Percentiles rank a stretch among this genome's conserved stretches.
Evolutionary conservation across 2,888 invertebrate species (phyloP).

Genomic region (Emesis furor): DNA sequence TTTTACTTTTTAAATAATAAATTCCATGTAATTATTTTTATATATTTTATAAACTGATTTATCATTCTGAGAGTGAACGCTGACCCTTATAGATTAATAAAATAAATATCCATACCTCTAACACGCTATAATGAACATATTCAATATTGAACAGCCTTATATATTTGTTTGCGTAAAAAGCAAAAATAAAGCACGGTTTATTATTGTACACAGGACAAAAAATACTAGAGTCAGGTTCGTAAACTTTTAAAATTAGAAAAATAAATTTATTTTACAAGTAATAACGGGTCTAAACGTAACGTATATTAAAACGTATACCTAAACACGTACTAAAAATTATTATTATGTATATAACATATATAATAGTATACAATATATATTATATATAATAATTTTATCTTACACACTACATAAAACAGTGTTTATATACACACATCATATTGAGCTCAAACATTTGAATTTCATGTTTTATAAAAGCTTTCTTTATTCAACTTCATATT

Average conservation of each 20-base stretch:
- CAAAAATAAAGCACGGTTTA: constrained; percentile 17
- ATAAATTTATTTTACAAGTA: not conserved
- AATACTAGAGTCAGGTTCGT: not conserved
- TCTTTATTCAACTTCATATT: too few relatives aligned
- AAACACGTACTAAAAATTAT: too few relatives aligned
- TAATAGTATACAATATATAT: too few relatives aligned
- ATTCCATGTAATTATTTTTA: too few relatives aligned
- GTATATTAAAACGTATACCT: too few relatives aligned
- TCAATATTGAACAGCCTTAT: constrained; percentile 22
- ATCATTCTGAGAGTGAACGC: not conserved
- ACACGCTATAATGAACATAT: constrained; percentile 17
- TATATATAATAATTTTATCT: too few relatives aligned
- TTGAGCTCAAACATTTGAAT: too few relatives aligned
- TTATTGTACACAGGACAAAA: not conserved
- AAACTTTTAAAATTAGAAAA: not conserved
- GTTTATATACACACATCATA: too few relatives aligned
- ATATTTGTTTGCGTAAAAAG: constrained; percentile 11
- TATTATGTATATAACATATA: too few relatives aligned
- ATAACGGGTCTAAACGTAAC: not conserved
- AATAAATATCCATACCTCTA: constrained; percentile 25
- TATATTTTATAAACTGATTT: not conserved
- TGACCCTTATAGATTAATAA: constrained; percentile 1
- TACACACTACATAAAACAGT: too few relatives aligned
- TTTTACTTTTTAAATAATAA: too few relatives aligned
- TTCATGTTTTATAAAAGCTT: too few relatives aligned